Conservation (phyloP, 2,888 invertebrate genomes). For the Nemapogon koenigi region DNA sequence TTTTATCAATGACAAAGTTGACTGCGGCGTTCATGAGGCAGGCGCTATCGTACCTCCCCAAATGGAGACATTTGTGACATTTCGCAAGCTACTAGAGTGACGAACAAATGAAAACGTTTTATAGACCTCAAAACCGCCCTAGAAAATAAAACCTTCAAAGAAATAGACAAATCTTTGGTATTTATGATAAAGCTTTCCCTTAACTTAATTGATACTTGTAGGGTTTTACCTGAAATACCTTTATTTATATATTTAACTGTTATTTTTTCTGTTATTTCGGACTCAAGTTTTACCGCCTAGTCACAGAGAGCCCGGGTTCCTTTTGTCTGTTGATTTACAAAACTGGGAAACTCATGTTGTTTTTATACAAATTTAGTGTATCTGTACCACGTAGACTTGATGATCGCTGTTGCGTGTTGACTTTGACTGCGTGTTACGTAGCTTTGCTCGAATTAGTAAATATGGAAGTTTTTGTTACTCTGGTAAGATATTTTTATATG, state of each 20-base stretch:
- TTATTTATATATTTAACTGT: too few relatives aligned
- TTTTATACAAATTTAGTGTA: slow-evolving; percentile 48
- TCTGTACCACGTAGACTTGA: slow-evolving; percentile 48
- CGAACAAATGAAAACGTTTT: too few relatives aligned
- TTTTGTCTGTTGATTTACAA: slow-evolving; percentile 29
- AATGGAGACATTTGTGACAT: slow-evolving; percentile 28
- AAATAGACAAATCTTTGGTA: too few relatives aligned
- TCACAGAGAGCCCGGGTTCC: slow-evolving; percentile 58
- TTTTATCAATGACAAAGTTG: slow-evolving; percentile 65
- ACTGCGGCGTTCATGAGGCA: slow-evolving; percentile 47
- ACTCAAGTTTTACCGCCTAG: slow-evolving; percentile 50
- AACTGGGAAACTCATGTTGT: slow-evolving; percentile 27
- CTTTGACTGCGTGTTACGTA: slow-evolving; percentile 1
- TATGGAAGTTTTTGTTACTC: slow-evolving; percentile 60
- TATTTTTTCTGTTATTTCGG: slow-evolving; percentile 9
- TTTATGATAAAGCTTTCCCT: too few relatives aligned
- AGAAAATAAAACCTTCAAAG: too few relatives aligned
- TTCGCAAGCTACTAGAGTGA: slow-evolving; percentile 16
- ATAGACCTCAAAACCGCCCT: too few relatives aligned
- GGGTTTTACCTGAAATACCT: too few relatives aligned
- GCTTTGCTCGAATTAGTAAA: slow-evolving; percentile 44
- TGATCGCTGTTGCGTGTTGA: slow-evolving; percentile 32
- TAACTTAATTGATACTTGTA: too few relatives aligned
- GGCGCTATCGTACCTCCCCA: slow-evolving; percentile 16
- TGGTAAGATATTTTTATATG: slow-evolving; percentile 61